Evolutionary conservation across 2,888 invertebrate genomes (phyloP), one percentile per base, ranked within the genome.

Genomic region (Onchidella celtica): DNA sequence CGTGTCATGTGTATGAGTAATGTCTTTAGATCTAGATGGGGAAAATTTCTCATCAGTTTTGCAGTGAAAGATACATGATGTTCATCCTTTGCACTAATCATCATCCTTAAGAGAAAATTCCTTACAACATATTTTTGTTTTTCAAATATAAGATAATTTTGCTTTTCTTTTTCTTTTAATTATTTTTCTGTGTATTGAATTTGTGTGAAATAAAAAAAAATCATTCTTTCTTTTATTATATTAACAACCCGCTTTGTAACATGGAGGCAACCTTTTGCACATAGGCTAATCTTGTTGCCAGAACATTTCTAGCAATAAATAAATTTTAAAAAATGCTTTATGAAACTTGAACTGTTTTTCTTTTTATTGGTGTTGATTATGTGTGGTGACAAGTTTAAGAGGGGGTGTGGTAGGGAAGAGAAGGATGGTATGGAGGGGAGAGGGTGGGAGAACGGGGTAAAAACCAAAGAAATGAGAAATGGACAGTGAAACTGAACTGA

Each of bases 211-310:
- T n/a, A n/a, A n/a, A n/a, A n/a, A n/a, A n/a, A n/a, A n/a, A n/a
- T 65, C 29, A 65, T 77, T 36, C 21, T 47, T 21, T 69, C 6
- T 34, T 17, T 36, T 59, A 32, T 68, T 55, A 47, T 21, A 59
- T n/a, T 69, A 59, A 40, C 66, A 40, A 29, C 38, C 29, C 21
- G 68, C 78, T 69, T 78, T 59, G 69, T 78, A 78, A 69, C 69
- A 78, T 79, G 79, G 79, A 79, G 79, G 63, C 55, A 70, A 79
- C 78, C 79, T 79, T 38, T 72, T 72, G 79, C 79, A 79, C 69
- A 59, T 70, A 66, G 34, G 17, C 57, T 55, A 9, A 27, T 38
- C 66, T 63, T 40, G 61, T 57, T 38, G 59, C 61, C 61, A 70
- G 72, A 34, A 79, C 32, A 29, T 70, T 61, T 61, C 32, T 79